A percentile compares a stretch with the other conserved stretches of the same genome.
phyloP scores from a whole-genome alignment of 1,140 invertebrate genomes.

The Hetaerina americana region DNA sequence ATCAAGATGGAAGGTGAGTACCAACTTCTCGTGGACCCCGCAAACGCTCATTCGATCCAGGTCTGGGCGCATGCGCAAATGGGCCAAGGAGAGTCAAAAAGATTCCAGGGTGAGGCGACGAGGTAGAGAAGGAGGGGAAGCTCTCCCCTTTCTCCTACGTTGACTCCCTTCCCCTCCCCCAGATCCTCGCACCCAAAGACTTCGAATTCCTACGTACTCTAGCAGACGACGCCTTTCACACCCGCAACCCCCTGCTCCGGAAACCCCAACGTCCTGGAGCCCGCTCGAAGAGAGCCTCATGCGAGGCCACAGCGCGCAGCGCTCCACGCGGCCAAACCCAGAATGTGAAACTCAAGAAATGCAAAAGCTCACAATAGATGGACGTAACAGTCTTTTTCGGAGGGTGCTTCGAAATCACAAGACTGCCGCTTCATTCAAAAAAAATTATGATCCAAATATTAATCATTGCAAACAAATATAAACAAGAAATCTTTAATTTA shows the following conservation, averaged over 20 bases:
- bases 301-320: background rate
- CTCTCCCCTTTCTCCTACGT: background rate
- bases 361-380: background rate
- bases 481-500: no score
- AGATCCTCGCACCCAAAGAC: background rate
- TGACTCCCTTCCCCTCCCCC: background rate
- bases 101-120: background rate
- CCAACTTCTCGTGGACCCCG: background rate
- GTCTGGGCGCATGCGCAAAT: background rate
- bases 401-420: background rate
- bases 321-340: background rate
- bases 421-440: no score
- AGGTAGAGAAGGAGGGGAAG: background rate
- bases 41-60: background rate
- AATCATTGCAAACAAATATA: no score
- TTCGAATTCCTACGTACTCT: no score
- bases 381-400: background rate
- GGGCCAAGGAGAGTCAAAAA: no score
- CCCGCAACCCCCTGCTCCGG: no score
- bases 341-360: background rate
- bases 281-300: no score
- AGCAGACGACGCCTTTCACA: no score
- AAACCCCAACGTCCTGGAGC: no score
- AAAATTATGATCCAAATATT: no score
- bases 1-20: background rate